These are phyloP conservation scores for Eurystomus glaucurus DNA, from an alignment of 2,797 vertebrate species.

Conservation along the genomic window DNA sequence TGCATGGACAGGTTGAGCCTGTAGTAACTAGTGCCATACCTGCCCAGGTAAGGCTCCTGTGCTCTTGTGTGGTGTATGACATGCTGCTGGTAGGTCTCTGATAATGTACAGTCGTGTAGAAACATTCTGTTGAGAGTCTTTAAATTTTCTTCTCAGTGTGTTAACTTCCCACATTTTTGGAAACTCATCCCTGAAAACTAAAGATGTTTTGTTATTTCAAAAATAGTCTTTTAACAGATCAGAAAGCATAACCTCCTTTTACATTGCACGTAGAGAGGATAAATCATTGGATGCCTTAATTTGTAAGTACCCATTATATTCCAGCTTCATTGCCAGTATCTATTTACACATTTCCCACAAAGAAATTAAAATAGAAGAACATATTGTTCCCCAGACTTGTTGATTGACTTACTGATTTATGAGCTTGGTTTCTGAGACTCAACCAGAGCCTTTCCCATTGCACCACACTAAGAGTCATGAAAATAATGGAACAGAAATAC, in stretches of 20 bases:
- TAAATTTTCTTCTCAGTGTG: not conserved
- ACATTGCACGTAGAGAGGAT: slow-evolving; percentile 31
- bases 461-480: slow-evolving; percentile 65
- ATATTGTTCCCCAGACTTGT: slow-evolving; percentile 74
- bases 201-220: slow-evolving; percentile 23
- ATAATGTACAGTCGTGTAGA: accelerated
- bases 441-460: slow-evolving; percentile 64
- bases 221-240: slow-evolving; percentile 38
- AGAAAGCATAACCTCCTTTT: slow-evolving; percentile 48
- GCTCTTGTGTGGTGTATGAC: not conserved
- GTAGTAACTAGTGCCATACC: not conserved
- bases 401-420: slow-evolving; percentile 74
- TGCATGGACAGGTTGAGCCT: not conserved
- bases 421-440: slow-evolving; percentile 66
- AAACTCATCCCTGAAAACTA: slow-evolving; percentile 27
- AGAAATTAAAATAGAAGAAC: slow-evolving; percentile 79
- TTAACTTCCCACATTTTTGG: slow-evolving; percentile 29
- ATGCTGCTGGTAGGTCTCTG: not conserved
- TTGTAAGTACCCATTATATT: slow-evolving; percentile 70
- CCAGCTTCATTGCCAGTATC: slow-evolving; percentile 68
- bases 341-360: slow-evolving; percentile 68
- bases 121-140: not conserved
- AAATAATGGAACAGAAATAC: slow-evolving; percentile 68
- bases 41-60: not conserved
- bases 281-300: slow-evolving; percentile 62